Base-by-base conservation (phyloP, 2,113 vertebrate genomes). In the Scomber japonicus region DNA sequence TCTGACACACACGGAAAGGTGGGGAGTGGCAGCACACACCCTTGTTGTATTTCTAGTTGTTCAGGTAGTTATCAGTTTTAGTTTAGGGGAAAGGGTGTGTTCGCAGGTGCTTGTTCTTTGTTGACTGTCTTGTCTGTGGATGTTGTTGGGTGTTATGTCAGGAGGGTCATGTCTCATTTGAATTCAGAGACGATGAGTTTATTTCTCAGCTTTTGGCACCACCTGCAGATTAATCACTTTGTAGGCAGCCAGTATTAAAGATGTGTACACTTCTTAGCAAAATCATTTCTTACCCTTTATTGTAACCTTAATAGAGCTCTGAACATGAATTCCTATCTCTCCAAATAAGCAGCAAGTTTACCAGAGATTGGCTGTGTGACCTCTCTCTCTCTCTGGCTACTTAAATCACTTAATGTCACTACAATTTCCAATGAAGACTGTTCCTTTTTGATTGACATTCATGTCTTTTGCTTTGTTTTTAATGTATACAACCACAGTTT, bases 31-130 rank as follows among this genome's bases (percentile, higher is more conserved):
- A 1, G 16, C 69, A 85, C 46, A 0, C 11, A 69, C 75, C 56
- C 3, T 1, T 86, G 91, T 70, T 1, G 89, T 90, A 72, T 91
- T 87, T 89, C 93, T 54, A 40, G 90, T 92, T 89, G 61, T 57
- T 82, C 80, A 71, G 65, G 79, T 84, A 44, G 13, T 60, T n/a
- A 53, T 71, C 59, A 50, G 30, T 53, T 61, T 53, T 27, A 62
- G 35, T 12, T 64, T 17, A 65, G 6, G 50, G 30, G 4, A 57
- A 50, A 12, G 21, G 63, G 40, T 13, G 70, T 64, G 72, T 67
- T 12, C 2, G 19, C 19, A 1, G n/a, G 4, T 17, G 31, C 10
- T 55, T 21, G 53, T 46, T 12, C 17, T 61, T 30, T 62, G 59
- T 64, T 75, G 5, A 12, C 0, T 16, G 48, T 66, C 53, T 15